Evolutionary conservation across 2,888 invertebrate species (phyloP).

Genomic region (Agonopterix subpropinquella): DNA sequence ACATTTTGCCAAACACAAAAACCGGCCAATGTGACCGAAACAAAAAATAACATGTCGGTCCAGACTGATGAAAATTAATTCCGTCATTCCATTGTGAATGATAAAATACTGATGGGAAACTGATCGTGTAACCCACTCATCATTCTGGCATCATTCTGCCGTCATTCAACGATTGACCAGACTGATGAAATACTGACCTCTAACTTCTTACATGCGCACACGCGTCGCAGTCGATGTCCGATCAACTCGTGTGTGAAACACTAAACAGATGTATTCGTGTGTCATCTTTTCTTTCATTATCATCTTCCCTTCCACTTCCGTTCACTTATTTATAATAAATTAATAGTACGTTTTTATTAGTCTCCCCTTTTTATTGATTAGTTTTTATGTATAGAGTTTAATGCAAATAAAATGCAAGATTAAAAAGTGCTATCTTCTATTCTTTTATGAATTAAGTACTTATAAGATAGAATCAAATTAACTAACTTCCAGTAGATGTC

Average conservation of each 20-base stretch:
- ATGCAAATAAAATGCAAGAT: background rate
- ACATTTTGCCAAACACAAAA: too few relatives aligned
- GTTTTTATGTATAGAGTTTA: background rate
- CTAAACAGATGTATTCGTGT: constrained; percentile 9
- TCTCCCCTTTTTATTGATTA: background rate
- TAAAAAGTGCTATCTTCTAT: background rate
- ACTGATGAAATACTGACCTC: too few relatives aligned
- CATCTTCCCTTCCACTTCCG: constrained; percentile 14
- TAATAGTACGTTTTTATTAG: background rate
- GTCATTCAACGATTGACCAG: too few relatives aligned
- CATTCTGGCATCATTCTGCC: too few relatives aligned
- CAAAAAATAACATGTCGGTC: too few relatives aligned
- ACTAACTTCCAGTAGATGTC: too few relatives aligned
- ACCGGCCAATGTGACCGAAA: too few relatives aligned
- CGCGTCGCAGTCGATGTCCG: constrained; percentile 2
- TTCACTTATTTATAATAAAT: background rate
- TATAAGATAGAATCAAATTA: background rate
- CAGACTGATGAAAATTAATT: too few relatives aligned
- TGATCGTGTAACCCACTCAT: too few relatives aligned
- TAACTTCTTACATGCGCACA: too few relatives aligned
- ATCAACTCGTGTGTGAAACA: constrained; percentile 2
- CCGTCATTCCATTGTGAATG: too few relatives aligned
- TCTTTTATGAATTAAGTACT: background rate
- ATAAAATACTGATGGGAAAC: too few relatives aligned
- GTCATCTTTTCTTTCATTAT: constrained; percentile 15